Evolutionary conservation across 92 coral and sea anemone species (phyloP).

Genomic region (Zoanthus gigantus): DNA sequence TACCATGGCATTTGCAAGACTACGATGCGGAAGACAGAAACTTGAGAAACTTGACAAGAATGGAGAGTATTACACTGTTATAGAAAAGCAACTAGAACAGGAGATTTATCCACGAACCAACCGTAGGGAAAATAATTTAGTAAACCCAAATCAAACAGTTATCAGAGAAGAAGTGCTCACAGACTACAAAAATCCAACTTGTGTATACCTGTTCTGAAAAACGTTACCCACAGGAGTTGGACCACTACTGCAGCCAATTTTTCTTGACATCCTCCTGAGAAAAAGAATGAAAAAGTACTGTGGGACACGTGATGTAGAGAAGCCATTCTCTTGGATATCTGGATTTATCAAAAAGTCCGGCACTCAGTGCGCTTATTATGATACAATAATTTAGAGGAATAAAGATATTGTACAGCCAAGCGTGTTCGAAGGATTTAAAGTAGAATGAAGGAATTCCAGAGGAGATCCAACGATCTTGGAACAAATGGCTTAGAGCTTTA

Average conservation of each 20-base stretch:
- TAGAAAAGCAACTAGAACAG: slow-evolving; percentile 51
- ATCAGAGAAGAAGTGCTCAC: slow-evolving; percentile 49
- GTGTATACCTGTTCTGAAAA: slow-evolving; percentile 74
- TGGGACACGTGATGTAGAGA: slow-evolving; percentile 56
- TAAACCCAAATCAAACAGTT: slow-evolving; percentile 65
- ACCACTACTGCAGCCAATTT: slow-evolving; percentile 54
- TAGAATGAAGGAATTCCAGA: slow-evolving; percentile 69
- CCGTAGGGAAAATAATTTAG: slow-evolving; percentile 60
- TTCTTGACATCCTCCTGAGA: slow-evolving; percentile 42
- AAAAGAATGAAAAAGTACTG: slow-evolving; percentile 52
- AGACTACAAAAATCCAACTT: slow-evolving; percentile 58
- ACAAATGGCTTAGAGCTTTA: slow-evolving; percentile 47
- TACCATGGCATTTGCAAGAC: slow-evolving; percentile 56
- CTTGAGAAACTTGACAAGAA: slow-evolving; percentile 25
- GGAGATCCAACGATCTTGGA: slow-evolving; percentile 40
- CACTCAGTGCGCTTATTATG: slow-evolving; percentile 59
- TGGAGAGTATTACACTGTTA: slow-evolving; percentile 63
- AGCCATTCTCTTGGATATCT: slow-evolving; percentile 48
- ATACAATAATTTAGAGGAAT: slow-evolving; percentile 45
- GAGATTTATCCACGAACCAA: slow-evolving; percentile 3
- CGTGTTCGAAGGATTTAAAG: slow-evolving; percentile 26
- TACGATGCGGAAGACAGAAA: slow-evolving; percentile 49
- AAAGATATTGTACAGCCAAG: slow-evolving; percentile 55
- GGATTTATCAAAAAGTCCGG: slow-evolving; percentile 41
- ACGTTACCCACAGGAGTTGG: slow-evolving; percentile 47